Evolutionary conservation across 2,888 invertebrate genomes (phyloP).

Genomic region (Operophtera brumata): DNA sequence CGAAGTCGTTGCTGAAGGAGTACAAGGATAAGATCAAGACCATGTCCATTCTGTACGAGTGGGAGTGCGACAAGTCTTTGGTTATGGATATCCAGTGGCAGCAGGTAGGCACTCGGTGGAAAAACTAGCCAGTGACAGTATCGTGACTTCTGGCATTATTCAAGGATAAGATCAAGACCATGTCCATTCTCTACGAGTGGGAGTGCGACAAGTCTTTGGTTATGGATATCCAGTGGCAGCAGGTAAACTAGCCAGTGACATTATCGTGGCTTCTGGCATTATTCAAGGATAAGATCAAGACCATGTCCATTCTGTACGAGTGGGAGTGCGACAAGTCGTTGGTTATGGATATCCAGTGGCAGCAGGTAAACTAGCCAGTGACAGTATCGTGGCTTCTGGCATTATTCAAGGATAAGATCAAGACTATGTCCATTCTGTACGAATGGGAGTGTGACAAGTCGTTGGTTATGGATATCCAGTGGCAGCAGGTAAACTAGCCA

Average conservation of each 20-base stretch:
- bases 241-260: too few relatives aligned
- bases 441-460: slow-evolving; percentile 57
- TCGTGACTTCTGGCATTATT: too few relatives aligned
- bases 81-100: slow-evolving; percentile 51
- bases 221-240: slow-evolving; percentile 49
- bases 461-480: slow-evolving; percentile 46
- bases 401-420: slow-evolving; percentile 43
- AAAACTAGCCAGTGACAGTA: too few relatives aligned
- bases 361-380: too few relatives aligned
- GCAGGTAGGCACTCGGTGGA: slow-evolving; percentile 40
- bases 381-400: too few relatives aligned
- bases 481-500: slow-evolving; percentile 54
- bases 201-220: slow-evolving; percentile 50
- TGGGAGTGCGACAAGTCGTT: slow-evolving; percentile 55
- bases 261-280: too few relatives aligned
- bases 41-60: slow-evolving; percentile 44
- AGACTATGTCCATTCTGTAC: slow-evolving; percentile 41
- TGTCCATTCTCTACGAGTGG: slow-evolving; percentile 50
- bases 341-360: slow-evolving; percentile 49
- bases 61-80: slow-evolving; percentile 52
- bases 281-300: slow-evolving; percentile 41
- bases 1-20: slow-evolving; percentile 41
- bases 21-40: slow-evolving; percentile 40
- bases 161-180: slow-evolving; percentile 39
- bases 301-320: slow-evolving; percentile 42